phyloP scores from a whole-genome alignment of 2,888 invertebrate species.

The Adela reaumurella region DNA sequence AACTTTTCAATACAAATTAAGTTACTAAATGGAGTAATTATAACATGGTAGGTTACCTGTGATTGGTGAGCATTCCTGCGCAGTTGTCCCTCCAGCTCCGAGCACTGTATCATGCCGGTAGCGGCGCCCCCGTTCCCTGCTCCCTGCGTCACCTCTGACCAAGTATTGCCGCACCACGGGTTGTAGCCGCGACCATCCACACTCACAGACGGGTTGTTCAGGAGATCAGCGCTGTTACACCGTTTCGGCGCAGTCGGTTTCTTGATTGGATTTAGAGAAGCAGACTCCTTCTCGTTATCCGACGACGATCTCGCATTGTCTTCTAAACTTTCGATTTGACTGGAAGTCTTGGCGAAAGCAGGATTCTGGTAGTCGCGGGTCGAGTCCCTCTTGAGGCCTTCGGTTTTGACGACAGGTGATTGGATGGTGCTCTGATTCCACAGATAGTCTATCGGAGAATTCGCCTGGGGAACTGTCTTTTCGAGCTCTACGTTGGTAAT shows the following conservation, averaged over 20 bases:
- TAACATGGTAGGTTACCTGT: constrained; percentile 1
- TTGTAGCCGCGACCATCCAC: neutral
- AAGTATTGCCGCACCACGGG: neutral
- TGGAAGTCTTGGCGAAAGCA: constrained; percentile 11
- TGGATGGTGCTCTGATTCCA: constrained; percentile 42
- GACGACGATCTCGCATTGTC: constrained; percentile 17
- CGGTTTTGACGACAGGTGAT: constrained; percentile 16
- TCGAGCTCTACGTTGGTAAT: constrained; percentile 1
- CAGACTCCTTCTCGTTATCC: constrained; percentile 12
- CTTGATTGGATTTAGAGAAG: constrained; percentile 5
- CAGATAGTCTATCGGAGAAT: constrained; percentile 40
- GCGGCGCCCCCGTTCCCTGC: neutral
- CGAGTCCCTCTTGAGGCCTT: constrained; percentile 16
- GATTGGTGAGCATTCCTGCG: constrained; percentile 5
- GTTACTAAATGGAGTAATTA: no score
- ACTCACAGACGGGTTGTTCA: constrained; percentile 7
- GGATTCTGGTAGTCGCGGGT: constrained; percentile 25
- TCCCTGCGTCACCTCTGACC: no score
- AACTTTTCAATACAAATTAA: no score
- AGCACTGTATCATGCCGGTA: constrained; percentile 13
- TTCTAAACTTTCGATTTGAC: constrained; percentile 15
- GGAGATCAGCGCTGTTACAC: constrained; percentile 2
- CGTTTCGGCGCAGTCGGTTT: constrained; percentile 3
- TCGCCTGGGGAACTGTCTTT: constrained; percentile 17
- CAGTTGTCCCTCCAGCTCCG: constrained; percentile 13